These are phyloP conservation scores for Haemorhous mexicanus DNA, from an alignment of 2,113 vertebrate species.

Conservation along the genomic window DNA sequence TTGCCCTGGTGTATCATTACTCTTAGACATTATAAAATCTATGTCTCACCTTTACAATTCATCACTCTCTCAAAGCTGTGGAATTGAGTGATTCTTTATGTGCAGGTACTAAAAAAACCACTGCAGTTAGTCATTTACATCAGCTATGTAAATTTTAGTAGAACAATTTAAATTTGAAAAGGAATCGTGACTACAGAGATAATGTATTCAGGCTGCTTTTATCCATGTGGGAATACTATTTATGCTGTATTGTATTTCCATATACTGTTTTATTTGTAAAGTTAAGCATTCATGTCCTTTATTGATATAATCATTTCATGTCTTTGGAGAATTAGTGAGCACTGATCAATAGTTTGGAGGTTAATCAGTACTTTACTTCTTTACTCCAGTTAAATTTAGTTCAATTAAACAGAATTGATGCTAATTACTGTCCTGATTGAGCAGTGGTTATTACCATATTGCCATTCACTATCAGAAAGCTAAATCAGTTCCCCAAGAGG, in stretches of 20 bases:
- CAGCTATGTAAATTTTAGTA: not conserved
- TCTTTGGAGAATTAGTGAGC: constrained; percentile 21
- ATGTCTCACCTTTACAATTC: not conserved
- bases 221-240: not conserved
- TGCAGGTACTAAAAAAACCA: not conserved
- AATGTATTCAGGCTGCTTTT: not conserved
- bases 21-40: not conserved
- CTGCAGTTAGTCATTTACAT: not conserved
- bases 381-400: constrained; percentile 44
- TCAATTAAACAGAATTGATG: constrained; percentile 53
- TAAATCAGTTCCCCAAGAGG: constrained; percentile 30
- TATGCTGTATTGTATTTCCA: not conserved
- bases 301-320: constrained; percentile 38
- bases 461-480: constrained; percentile 3
- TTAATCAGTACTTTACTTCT: constrained; percentile 54
- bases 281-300: constrained; percentile 19
- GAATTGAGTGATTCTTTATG: not conserved
- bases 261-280: constrained; percentile 3
- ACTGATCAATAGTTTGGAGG: constrained; percentile 52
- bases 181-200: not conserved
- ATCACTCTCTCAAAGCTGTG: not conserved
- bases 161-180: constrained; percentile 27
- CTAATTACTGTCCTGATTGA: constrained; percentile 61
- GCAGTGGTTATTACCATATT: constrained; percentile 47
- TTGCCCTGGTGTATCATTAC: not conserved